Evolutionary conservation across 1,140 invertebrate species (phyloP), one percentile per base, ranked within the genome.

Genomic region (Hyposmocoma kahamanoa): DNA sequence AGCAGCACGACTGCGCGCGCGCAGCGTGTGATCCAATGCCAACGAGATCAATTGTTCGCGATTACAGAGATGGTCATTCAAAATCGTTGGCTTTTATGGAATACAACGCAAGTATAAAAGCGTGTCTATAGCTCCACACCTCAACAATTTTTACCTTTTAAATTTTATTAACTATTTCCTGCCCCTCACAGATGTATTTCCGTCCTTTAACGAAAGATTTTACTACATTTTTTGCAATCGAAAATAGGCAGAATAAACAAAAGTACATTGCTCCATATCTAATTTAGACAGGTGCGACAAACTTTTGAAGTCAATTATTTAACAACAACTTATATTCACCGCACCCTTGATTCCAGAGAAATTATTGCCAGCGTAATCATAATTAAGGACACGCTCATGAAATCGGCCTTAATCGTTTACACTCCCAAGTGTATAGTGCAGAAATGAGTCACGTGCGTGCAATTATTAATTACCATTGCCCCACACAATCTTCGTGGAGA

Each of bases 11-110:
- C 11, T 36, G 67, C 71, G 75, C 69, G 66, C 69, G 75, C 80
- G 67, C 80, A 82, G 76, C 77, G 67, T 79, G 79, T 71, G 78
- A 71, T 71, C 63, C 64, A 57, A 54, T 53, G 47, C 54, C 47
- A 45, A 34, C 56, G 56, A 58, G 47, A 64, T 60, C 67, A 57
- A 84, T 78, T 80, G 68, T 79, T 72, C 61, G 66, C 67, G 67
- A 76, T 75, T 21, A 47, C 65, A 53, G 56, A 71, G 67, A 64
- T 59, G 61, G 64, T 70, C 80, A 78, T 76, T 79, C 66, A 68
- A 67, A 71, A 62, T 65, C 62, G 49, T 62, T 62, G 56, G 71
- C 70, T 66, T 72, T 77, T 80, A 65, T 74, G 62, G 38, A 43
- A 28, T 52, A 59, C 59, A 75, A 72, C 62, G 59, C 58, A 47